Conservation (phyloP, 2,113 vertebrate species). For the Nymphicus hollandicus region DNA sequence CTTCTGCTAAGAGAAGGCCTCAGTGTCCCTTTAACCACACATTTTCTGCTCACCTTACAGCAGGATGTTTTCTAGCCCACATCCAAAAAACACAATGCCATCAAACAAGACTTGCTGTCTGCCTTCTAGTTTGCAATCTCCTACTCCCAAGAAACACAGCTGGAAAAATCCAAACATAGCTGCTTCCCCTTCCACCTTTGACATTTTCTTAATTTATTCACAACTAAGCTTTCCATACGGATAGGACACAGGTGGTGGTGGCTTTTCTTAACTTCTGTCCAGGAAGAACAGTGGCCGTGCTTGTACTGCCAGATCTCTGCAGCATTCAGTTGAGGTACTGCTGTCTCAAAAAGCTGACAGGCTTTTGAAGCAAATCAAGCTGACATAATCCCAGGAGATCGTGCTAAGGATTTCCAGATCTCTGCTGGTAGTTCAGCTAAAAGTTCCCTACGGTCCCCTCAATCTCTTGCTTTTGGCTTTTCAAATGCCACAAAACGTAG, state of each 20-base stretch:
- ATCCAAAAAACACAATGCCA: neutral
- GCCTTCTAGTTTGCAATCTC: neutral
- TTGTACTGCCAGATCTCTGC: neutral
- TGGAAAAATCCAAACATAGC: neutral
- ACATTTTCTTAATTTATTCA: neutral
- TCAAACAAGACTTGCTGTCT: neutral
- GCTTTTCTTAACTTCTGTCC: neutral
- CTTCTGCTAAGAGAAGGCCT: neutral
- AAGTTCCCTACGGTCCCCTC: neutral
- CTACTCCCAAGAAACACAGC: neutral
- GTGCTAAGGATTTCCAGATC: neutral
- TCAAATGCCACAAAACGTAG: neutral
- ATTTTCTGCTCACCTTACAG: neutral
- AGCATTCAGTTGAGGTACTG: neutral
- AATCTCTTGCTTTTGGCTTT: neutral
- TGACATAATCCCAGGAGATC: neutral
- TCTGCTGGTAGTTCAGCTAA: neutral
- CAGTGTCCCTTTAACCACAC: neutral
- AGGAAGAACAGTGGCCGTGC: neutral
- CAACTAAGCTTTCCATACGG: neutral
- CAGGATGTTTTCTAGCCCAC: neutral
- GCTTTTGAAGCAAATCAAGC: neutral
- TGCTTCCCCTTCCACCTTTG: neutral
- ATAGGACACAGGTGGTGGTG: neutral
- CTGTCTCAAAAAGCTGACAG: neutral